Evolutionary conservation across 2,113 vertebrate genomes (phyloP).

Genomic region (Tachysurus fulvidraco): DNA sequence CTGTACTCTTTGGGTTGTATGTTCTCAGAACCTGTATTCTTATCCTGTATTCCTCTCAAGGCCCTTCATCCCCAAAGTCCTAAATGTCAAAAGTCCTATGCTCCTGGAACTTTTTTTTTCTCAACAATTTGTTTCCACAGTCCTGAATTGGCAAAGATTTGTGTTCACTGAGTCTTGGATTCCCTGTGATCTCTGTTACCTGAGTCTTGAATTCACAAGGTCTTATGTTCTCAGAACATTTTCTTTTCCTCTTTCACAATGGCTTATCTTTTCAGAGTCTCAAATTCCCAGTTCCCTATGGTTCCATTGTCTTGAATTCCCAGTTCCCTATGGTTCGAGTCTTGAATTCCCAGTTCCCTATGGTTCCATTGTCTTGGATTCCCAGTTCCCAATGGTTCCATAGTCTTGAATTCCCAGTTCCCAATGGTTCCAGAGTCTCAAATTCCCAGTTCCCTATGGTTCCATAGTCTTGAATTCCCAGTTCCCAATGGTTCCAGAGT

Average conservation of each 20-base stretch:
- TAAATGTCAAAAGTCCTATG: not conserved
- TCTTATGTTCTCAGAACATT: not conserved
- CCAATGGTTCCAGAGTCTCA: not conserved
- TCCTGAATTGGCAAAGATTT: too few relatives aligned
- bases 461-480: not conserved
- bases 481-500: not conserved
- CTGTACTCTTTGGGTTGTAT: not conserved
- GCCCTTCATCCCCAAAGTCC: not conserved
- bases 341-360: too few relatives aligned
- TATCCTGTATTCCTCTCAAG: too few relatives aligned
- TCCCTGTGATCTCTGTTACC: not conserved
- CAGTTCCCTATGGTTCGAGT: not conserved
- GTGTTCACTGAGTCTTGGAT: not conserved
- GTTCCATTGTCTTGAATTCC: not conserved
- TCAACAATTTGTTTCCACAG: not conserved
- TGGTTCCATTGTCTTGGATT: too few relatives aligned
- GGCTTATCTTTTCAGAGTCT: not conserved
- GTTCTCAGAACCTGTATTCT: not conserved
- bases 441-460: not conserved
- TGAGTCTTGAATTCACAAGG: not conserved
- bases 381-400: not conserved
- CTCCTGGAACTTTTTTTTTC: too few relatives aligned
- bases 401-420: not conserved
- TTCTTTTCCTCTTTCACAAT: not conserved
- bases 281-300: not conserved